phyloP scores from a whole-genome alignment of 2,888 invertebrate genomes.

The Polymixis flavicincta region DNA sequence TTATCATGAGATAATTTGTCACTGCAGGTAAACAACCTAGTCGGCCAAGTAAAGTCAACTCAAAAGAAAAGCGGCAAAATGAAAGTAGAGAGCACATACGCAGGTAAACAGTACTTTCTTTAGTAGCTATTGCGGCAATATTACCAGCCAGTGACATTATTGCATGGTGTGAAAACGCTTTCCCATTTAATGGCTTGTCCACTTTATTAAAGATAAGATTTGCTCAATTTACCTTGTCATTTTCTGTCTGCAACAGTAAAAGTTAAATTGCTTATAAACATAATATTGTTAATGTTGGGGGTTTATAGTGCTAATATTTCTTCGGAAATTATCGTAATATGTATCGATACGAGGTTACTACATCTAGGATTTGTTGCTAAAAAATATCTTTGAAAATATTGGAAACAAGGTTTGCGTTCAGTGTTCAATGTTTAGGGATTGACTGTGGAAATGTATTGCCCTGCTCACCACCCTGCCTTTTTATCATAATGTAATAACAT shows the following conservation, averaged over 20 bases:
- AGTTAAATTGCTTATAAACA: not conserved
- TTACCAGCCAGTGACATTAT: slow-evolving; percentile 6
- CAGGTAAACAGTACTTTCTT: slow-evolving; percentile 72
- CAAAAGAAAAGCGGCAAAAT: slow-evolving; percentile 78
- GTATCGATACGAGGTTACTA: no score
- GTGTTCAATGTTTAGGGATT: no score
- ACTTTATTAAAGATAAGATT: slow-evolving; percentile 6
- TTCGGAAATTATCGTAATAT: no score
- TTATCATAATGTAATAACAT: not conserved
- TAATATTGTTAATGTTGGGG: not conserved
- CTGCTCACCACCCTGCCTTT: no score
- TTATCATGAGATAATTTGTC: slow-evolving; percentile 8
- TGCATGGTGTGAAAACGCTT: slow-evolving; percentile 23
- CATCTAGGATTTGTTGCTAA: no score
- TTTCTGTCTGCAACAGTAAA: not conserved
- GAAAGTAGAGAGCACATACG: slow-evolving; percentile 72
- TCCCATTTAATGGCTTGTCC: slow-evolving; percentile 26
- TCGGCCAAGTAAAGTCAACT: slow-evolving; percentile 78
- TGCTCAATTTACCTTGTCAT: not conserved
- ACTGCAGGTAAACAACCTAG: slow-evolving; percentile 81
- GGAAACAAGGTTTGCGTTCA: no score
- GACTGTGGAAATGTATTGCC: no score
- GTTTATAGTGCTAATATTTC: not conserved
- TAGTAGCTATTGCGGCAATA: slow-evolving; percentile 34
- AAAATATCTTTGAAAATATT: no score